Evolutionary conservation across 2,113 vertebrate genomes (phyloP).

Genomic region (Callithrix jacchus): DNA sequence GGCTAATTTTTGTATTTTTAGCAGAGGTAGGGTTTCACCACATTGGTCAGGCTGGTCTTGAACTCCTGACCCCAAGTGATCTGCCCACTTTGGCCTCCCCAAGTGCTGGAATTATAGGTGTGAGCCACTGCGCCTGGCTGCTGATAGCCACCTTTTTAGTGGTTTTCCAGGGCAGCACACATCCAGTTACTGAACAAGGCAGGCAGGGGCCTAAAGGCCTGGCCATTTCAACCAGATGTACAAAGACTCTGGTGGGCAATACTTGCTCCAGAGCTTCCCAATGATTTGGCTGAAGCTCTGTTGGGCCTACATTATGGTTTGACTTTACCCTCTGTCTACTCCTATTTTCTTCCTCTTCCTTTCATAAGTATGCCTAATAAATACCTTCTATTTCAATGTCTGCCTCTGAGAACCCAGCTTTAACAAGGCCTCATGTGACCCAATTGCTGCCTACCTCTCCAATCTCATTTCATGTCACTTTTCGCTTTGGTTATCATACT

Average conservation of each 20-base stretch:
- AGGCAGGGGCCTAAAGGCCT: background rate
- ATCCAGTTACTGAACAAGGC: background rate
- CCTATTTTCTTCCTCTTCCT: background rate
- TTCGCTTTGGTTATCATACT: background rate
- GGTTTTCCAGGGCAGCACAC: background rate
- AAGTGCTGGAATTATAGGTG: no score
- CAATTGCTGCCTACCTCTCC: background rate
- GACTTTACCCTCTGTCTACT: background rate
- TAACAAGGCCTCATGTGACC: background rate
- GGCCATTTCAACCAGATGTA: background rate
- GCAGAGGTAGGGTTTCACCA: no score
- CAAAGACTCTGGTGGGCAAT: background rate
- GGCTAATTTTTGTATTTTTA: no score
- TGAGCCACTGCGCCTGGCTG: no score
- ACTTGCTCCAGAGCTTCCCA: background rate
- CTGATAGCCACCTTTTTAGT: background rate
- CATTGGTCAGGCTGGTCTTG: no score
- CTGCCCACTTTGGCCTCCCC: no score
- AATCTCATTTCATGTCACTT: background rate
- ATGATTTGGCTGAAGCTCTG: background rate
- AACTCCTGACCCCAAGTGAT: no score
- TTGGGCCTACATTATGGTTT: background rate
- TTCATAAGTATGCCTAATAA: background rate
- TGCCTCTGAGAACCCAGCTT: background rate
- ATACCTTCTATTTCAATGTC: background rate